These are phyloP conservation scores for Sapayoa aenigma DNA, from an alignment of 2,113 vertebrate genomes.

Conservation along the genomic window DNA sequence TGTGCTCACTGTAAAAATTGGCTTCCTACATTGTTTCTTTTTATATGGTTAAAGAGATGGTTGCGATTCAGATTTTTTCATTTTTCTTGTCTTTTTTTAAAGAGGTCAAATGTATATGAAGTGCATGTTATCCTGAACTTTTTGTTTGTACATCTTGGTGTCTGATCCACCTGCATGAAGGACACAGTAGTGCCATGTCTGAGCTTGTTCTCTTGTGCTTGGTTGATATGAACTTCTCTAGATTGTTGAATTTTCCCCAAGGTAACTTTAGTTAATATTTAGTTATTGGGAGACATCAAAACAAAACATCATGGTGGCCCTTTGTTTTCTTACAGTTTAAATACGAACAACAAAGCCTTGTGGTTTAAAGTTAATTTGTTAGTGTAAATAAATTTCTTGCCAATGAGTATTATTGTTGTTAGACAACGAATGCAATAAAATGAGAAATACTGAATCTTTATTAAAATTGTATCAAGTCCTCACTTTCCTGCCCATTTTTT, in stretches of 20 bases:
- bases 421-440: constrained; percentile 87
- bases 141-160: constrained; percentile 72
- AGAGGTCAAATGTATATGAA: constrained; percentile 61
- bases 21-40: constrained; percentile 66
- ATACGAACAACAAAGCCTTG: constrained; percentile 58
- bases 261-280: constrained; percentile 59
- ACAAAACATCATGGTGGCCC: constrained; percentile 52
- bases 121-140: constrained; percentile 72
- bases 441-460: constrained; percentile 65
- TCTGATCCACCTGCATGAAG: constrained; percentile 81
- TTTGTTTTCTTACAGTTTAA: constrained; percentile 72
- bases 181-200: constrained; percentile 71
- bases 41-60: constrained; percentile 53
- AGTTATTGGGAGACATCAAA: constrained; percentile 61
- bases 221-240: constrained; percentile 70
- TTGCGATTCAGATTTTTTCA: constrained; percentile 42
- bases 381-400: constrained; percentile 84
- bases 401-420: constrained; percentile 83
- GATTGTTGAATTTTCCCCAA: constrained; percentile 56
- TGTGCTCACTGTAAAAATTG: constrained; percentile 69
- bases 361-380: constrained; percentile 76
- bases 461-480: background rate
- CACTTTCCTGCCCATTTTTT: background rate
- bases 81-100: background rate
- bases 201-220: constrained; percentile 76